These are phyloP conservation scores for Drosophila elegans DNA, from an alignment of 1,140 invertebrate species.

Conservation along the genomic window DNA sequence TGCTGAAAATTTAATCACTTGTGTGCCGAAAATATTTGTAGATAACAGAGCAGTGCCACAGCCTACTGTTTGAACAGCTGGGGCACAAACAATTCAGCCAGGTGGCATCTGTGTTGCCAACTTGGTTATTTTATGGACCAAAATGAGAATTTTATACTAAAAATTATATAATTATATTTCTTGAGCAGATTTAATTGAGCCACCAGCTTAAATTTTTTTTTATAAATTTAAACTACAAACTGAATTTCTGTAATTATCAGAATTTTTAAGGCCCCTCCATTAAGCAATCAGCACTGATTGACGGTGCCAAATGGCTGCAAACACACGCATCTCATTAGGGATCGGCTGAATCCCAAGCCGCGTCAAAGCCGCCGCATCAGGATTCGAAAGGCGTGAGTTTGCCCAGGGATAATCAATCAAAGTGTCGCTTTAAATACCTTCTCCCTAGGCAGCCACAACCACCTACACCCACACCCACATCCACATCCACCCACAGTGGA, in stretches of 20 bases:
- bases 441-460: background rate
- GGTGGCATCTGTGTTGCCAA: background rate
- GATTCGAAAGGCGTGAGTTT: conserved; percentile 6
- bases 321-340: conserved; percentile 33
- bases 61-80: background rate
- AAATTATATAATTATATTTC: too few relatives aligned
- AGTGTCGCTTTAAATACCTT: conserved; percentile 22
- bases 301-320: conserved; percentile 6
- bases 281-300: background rate
- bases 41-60: background rate
- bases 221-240: too few relatives aligned
- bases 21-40: conserved; percentile 3
- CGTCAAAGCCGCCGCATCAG: conserved; percentile 21
- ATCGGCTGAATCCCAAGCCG: background rate
- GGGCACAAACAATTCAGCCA: background rate
- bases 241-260: background rate
- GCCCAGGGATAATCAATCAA: conserved; percentile 41
- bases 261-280: background rate
- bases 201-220: too few relatives aligned
- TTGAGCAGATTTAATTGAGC: too few relatives aligned
- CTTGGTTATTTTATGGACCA: background rate
- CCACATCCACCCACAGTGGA: background rate
- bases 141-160: too few relatives aligned
- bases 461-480: background rate
- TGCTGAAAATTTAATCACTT: background rate